Conservation (phyloP, 2,888 invertebrate species). For the Hypomecis punctinalis region DNA sequence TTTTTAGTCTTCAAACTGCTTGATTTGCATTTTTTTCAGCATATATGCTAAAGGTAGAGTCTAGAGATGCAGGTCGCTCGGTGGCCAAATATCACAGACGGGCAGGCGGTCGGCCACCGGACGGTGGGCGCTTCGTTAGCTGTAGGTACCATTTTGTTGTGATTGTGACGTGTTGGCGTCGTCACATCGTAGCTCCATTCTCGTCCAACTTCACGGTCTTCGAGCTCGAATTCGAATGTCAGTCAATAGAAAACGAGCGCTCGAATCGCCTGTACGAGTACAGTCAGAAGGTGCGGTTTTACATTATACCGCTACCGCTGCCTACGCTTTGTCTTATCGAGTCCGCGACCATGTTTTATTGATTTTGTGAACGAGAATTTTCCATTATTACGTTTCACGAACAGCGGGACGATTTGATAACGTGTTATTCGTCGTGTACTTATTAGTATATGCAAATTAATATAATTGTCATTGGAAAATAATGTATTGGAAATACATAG, state of each 20-base stretch:
- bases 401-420: conserved; percentile 56
- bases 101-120: not conserved
- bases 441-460: conserved; percentile 43
- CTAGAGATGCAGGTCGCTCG: not conserved
- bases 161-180: conserved; percentile 46
- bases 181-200: conserved; percentile 43
- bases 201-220: conserved; percentile 52
- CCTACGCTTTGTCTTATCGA: conserved; percentile 66
- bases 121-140: conserved; percentile 7
- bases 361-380: conserved; percentile 64
- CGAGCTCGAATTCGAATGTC: conserved; percentile 56
- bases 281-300: conserved; percentile 54
- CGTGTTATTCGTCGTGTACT: conserved; percentile 55
- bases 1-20: too few species aligned
- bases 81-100: conserved; percentile 2
- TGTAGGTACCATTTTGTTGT: conserved; percentile 27
- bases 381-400: conserved; percentile 54
- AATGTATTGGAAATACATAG: conserved; percentile 27
- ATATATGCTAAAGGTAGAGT: too few species aligned
- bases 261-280: conserved; percentile 51
- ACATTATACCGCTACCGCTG: conserved; percentile 55
- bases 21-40: too few species aligned
- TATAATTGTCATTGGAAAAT: conserved; percentile 18
- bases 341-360: conserved; percentile 60
- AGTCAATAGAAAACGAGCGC: conserved; percentile 65